Base-by-base conservation (phyloP, 2,113 vertebrate genomes). In the Lampris megalopsis region DNA sequence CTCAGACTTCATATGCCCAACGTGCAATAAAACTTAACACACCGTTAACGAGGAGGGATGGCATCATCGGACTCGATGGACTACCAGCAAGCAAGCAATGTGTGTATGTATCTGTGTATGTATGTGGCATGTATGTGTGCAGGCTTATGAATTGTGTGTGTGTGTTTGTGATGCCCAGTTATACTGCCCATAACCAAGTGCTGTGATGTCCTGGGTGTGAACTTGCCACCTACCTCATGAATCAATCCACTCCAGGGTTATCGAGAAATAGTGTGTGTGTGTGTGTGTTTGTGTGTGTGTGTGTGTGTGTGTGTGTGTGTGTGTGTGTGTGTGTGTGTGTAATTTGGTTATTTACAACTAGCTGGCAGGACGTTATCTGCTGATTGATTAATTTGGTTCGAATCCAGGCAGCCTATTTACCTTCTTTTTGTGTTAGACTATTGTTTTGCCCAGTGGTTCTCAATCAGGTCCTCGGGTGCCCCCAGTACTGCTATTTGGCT, bases 331-430 rank as follows among this genome's bases (percentile, higher is more conserved):
- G 73, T 79, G 68, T 43, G 62, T 69, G 63, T 71, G 9, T 24
- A 24, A 24, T 24, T 24, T 24, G 24, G 24, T 24, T 24, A 24
- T 82, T 86, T 84, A 84, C 84, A 83, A 74, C 82, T 63, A 71
- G 63, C 76, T 79, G 82, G 79, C 68, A 80, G 86, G 79, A 85
- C 79, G 86, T 88, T 91, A 86, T 81, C 79, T 83, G 74, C 72
- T 82, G 83, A 91, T 88, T 88, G 87, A 89, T 91, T 89, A 64
- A 86, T 89, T 88, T 88, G 89, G 81, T 77, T 86, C 71, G 89
- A 89, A 89, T 89, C 82, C 87, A 73, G 69, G 70, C 75, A 41
- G 0, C 11, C 11, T 2, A n/a, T 2, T 50, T 68, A 64, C 43
- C 42, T 77, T 36, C 65, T 49, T 63, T 71, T 45, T 45, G 43